Base-by-base conservation (phyloP, 1,140 invertebrate species). In the Bombus affinis region DNA sequence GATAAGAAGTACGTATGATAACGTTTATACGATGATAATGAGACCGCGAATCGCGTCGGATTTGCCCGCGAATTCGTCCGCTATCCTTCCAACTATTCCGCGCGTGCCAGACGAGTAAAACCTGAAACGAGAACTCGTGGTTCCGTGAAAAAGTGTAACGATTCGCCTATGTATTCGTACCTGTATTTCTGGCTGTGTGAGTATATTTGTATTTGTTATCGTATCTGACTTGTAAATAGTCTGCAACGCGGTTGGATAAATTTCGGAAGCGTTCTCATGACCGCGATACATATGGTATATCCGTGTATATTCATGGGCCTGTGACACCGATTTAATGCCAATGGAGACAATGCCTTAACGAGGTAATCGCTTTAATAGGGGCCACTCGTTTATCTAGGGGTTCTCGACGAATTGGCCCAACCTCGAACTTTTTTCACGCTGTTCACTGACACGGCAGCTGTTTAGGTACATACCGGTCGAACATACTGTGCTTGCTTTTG, bases 331-430 rank as follows among this genome's bases (percentile, higher is more conserved):
- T 91, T 87, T 89, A 88, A 90, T 90, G 71, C 81, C 87, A 89
- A 89, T 88, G 83, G 73, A 93, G 89, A 92, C 92, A 93, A 93
- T 93, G 91, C 83, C 86, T 93, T 92, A 94, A 94, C 91, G 91
- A 94, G 92, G 90, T 94, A 93, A 94, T 94, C 91, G 88, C 88
- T 92, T 92, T 92, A 90, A 93, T 92, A 91, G 89, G 79, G 90
- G 78, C 81, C 85, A 87, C 86, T 89, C 73, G 81, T 89, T 89
- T 88, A 75, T 85, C 35, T 65, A 88, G 83, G 82, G 86, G 71
- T 90, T 83, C 86, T 90, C 82, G 74, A 89, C 68, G 57, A 89
- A 89, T 71, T 77, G 74, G 81, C 86, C 73, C 85, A 87, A 73
- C 71, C 81, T 85, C 78, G 70, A 71, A 83, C 74, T 90, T 90